Conservation (phyloP, 2,797 vertebrate genomes). For the Orestias chungarensis region DNA sequence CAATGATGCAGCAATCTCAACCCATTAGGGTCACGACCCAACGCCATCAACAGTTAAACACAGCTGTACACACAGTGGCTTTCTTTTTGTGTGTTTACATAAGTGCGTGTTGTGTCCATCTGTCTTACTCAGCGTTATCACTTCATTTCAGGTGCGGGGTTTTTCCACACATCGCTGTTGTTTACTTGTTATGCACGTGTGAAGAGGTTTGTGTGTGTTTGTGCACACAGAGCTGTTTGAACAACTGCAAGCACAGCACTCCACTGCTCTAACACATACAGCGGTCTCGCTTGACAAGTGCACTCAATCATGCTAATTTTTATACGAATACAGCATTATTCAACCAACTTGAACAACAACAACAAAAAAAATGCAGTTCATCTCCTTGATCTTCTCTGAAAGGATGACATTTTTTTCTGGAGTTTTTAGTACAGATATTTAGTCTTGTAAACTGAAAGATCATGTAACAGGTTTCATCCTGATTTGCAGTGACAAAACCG, state of each 20-base stretch:
- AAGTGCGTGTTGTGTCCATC: constrained; percentile 7
- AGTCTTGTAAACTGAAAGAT: constrained; percentile 13
- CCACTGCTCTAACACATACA: constrained; percentile 52
- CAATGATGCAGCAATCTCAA: constrained; percentile 66
- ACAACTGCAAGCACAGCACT: constrained; percentile 72
- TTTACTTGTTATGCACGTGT: constrained; percentile 42
- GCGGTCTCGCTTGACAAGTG: constrained; percentile 61
- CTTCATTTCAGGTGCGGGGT: constrained; percentile 69
- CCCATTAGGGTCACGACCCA: constrained; percentile 66
- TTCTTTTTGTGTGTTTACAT: constrained; percentile 2
- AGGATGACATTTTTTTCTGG: constrained; percentile 19
- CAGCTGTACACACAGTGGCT: constrained; percentile 64
- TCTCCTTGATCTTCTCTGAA: constrained; percentile 44
- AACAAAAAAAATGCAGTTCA: constrained; percentile 61
- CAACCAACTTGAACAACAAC: constrained; percentile 14
- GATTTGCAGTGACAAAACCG: neutral
- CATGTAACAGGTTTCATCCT: neutral
- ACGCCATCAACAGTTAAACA: constrained; percentile 54
- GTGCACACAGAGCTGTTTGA: constrained; percentile 53
- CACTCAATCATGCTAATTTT: constrained; percentile 74
- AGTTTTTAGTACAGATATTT: constrained; percentile 19
- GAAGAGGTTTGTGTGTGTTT: constrained; percentile 51
- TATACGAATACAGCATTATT: constrained; percentile 65
- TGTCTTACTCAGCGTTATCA: constrained; percentile 75
- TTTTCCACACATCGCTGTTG: constrained; percentile 46